Evolutionary conservation across 2,888 invertebrate species (phyloP).

Genomic region (Oscheius sp.): DNA sequence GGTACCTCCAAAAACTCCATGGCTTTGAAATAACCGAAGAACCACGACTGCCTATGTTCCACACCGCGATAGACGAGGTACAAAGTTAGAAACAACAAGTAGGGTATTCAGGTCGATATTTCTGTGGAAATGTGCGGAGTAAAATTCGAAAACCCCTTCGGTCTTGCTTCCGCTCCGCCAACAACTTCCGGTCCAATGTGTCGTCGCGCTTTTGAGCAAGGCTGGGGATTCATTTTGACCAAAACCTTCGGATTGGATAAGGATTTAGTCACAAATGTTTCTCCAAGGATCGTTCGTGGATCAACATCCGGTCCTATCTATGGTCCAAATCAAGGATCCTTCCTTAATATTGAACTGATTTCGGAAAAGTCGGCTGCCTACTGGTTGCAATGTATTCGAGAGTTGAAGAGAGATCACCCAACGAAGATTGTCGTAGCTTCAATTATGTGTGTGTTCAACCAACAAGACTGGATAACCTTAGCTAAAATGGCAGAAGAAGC

Average conservation of each 20-base stretch:
- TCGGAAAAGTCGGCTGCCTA: conserved; percentile 94
- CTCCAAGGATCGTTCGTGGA: conserved; percentile 93
- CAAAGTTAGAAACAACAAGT: not conserved
- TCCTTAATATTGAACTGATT: conserved; percentile 95
- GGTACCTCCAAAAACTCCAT: conserved; percentile 80
- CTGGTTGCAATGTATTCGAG: conserved; percentile 87
- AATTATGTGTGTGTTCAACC: conserved; percentile 66
- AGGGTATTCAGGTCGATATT: conserved; percentile 80
- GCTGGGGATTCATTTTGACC: conserved; percentile 97
- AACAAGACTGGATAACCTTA: conserved; percentile 87
- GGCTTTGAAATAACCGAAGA: conserved; percentile 77
- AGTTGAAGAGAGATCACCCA: conserved; percentile 86
- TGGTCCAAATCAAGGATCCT: conserved; percentile 95
- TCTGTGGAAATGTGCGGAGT: conserved; percentile 91
- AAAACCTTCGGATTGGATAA: conserved; percentile 95
- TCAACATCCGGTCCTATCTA: conserved; percentile 85
- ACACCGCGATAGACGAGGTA: conserved; percentile 76
- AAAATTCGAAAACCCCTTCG: conserved; percentile 94
- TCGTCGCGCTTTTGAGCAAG: conserved; percentile 89
- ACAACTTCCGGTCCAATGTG: conserved; percentile 89
- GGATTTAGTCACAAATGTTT: conserved; percentile 94
- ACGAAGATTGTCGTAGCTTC: conserved; percentile 68
- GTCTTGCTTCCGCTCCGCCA: conserved; percentile 94
- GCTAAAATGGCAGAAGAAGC: conserved; percentile 80
- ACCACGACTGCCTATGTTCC: conserved; percentile 87